Conservation (phyloP, 2,797 vertebrate genomes). For the Sebastolobus alascanus region DNA sequence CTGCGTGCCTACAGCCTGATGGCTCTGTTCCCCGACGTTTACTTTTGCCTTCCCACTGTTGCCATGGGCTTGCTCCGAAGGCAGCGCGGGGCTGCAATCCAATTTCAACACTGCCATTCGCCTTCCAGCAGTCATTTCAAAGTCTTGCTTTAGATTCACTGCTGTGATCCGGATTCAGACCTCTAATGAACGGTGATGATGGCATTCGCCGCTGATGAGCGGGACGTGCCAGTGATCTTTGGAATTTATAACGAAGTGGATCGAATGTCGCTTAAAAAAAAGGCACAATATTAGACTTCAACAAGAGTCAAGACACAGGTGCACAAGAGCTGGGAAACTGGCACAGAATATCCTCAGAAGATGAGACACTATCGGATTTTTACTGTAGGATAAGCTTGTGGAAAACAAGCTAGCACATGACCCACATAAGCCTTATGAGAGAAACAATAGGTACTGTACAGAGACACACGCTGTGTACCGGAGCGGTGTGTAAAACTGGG, state of each 20-base stretch:
- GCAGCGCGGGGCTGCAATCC: slow-evolving; percentile 55
- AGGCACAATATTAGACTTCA: neutral
- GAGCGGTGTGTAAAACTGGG: slow-evolving; percentile 66
- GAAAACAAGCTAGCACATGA: slow-evolving; percentile 36
- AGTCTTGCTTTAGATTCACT: slow-evolving; percentile 45
- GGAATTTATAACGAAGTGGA: slow-evolving; percentile 35
- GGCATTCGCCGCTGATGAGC: slow-evolving; percentile 29
- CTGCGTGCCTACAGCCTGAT: slow-evolving; percentile 23
- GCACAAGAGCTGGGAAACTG: slow-evolving; percentile 4
- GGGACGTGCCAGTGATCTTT: slow-evolving; percentile 23
- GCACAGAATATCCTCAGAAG: slow-evolving; percentile 6
- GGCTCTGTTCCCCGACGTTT: slow-evolving; percentile 36
- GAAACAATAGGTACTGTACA: slow-evolving; percentile 57
- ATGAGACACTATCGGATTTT: slow-evolving; percentile 12
- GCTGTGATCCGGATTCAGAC: slow-evolving; percentile 29
- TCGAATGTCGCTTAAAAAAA: neutral
- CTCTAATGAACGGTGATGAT: slow-evolving; percentile 39
- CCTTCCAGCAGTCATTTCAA: slow-evolving; percentile 46
- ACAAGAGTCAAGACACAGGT: neutral
- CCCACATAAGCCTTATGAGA: slow-evolving; percentile 54
- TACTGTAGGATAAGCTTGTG: slow-evolving; percentile 14
- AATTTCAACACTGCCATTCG: slow-evolving; percentile 58
- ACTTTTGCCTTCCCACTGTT: slow-evolving; percentile 52
- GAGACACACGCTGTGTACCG: slow-evolving; percentile 27
- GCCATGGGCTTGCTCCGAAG: slow-evolving; percentile 54